These are phyloP conservation scores for Parauchenoglanis punctatus DNA, from an alignment of 2,797 vertebrate genomes.

Conservation along the genomic window DNA sequence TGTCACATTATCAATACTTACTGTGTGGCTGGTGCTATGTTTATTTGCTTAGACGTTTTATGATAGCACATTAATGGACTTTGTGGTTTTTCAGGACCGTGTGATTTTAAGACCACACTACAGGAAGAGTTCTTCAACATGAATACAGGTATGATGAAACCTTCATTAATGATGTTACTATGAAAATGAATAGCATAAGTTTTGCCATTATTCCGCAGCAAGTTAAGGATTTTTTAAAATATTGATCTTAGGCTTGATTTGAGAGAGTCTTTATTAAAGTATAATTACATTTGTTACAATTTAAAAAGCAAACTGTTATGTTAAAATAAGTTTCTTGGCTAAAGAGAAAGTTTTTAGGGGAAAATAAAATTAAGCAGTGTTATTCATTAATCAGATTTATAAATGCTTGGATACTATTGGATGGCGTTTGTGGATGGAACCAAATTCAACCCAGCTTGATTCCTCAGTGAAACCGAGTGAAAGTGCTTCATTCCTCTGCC, in stretches of 20 bases:
- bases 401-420: neutral
- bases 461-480: neutral
- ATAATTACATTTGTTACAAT: neutral
- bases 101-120: conserved; percentile 54
- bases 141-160: conserved; percentile 56
- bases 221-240: neutral
- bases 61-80: conserved; percentile 18
- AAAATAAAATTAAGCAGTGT: neutral
- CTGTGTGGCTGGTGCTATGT: neutral
- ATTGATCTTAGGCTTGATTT: neutral
- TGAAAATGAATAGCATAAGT: neutral
- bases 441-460: neutral
- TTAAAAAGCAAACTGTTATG: neutral
- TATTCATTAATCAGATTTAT: neutral
- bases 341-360: neutral
- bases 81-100: conserved; percentile 57
- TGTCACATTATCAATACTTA: conserved; percentile 32
- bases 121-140: conserved; percentile 58
- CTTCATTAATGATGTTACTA: neutral
- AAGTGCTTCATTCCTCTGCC: neutral
- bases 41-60: conserved; percentile 6
- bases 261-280: neutral
- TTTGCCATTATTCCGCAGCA: neutral
- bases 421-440: neutral
- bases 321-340: neutral